A percentile compares a stretch with the other conserved stretches of the same genome.
Evolutionary conservation across 1,140 invertebrate genomes (phyloP).

Genomic region (Cyphomyrmex costatus): DNA sequence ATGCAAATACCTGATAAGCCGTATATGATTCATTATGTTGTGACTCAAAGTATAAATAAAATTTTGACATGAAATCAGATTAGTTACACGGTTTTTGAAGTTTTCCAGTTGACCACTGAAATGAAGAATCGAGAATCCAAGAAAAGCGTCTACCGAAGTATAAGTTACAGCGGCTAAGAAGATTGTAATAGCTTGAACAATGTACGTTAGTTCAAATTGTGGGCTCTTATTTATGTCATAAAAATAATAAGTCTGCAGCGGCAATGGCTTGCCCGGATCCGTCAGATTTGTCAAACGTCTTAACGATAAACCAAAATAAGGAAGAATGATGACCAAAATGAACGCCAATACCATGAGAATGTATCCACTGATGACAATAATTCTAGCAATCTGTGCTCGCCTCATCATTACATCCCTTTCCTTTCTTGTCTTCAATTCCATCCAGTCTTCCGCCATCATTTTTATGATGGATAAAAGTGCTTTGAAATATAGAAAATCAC

Average conservation of each 20-base stretch:
- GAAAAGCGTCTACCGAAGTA: conserved; percentile 37
- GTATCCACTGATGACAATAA: conserved; percentile 32
- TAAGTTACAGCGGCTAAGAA: conserved; percentile 33
- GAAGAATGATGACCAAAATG: conserved; percentile 10
- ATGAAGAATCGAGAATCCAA: conserved; percentile 31
- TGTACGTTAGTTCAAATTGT: conserved; percentile 28
- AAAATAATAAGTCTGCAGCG: conserved; percentile 45
- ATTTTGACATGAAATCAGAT: not conserved
- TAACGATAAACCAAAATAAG: conserved; percentile 22
- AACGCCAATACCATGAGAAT: conserved; percentile 35
- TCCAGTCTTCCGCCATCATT: conserved; percentile 37
- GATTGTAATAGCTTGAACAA: conserved; percentile 40
- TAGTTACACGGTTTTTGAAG: conserved; percentile 8
- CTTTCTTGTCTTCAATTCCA: conserved; percentile 1
- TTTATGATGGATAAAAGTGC: conserved; percentile 25
- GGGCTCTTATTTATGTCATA: conserved; percentile 30
- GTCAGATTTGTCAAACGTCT: conserved; percentile 37
- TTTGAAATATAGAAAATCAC: conserved; percentile 38
- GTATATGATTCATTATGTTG: conserved; percentile 9
- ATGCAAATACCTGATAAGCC: conserved; percentile 45
- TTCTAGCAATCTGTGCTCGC: conserved; percentile 10
- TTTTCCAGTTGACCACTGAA: conserved; percentile 53
- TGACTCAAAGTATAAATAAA: not conserved
- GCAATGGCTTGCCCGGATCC: conserved; percentile 7
- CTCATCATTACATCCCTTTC: conserved; percentile 32